Conservation (phyloP, 1,140 invertebrate genomes). For the Aphaenogaster ashmeadi region DNA sequence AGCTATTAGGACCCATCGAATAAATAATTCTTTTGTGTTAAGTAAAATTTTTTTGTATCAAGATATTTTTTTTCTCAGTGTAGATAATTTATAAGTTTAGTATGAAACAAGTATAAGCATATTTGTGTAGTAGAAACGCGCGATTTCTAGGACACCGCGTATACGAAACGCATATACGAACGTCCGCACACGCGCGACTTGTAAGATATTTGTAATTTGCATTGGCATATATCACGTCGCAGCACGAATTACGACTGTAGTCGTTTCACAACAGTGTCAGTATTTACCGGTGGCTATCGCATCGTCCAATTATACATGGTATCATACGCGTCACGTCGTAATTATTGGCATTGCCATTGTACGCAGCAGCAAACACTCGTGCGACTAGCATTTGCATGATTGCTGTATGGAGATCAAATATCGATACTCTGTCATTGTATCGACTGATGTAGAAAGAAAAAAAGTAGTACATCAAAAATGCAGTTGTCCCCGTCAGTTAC, state of each 20-base stretch:
- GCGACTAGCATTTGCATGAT: slow-evolving; percentile 39
- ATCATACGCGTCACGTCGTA: slow-evolving; percentile 60
- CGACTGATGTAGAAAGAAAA: background rate
- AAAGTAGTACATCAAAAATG: background rate
- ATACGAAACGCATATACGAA: background rate
- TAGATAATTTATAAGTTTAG: background rate
- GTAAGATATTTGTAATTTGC: slow-evolving; percentile 52
- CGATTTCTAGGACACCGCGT: background rate
- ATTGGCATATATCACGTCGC: slow-evolving; percentile 51
- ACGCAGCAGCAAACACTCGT: slow-evolving; percentile 35
- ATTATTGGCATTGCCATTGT: slow-evolving; percentile 57
- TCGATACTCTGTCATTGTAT: slow-evolving; percentile 20
- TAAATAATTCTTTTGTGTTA: no score
- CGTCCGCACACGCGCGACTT: slow-evolving; percentile 12
- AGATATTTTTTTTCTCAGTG: no score
- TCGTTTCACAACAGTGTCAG: slow-evolving; percentile 52
- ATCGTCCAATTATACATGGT: slow-evolving; percentile 57
- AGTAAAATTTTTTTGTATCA: no score
- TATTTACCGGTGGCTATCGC: slow-evolving; percentile 43
- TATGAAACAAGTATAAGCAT: background rate
- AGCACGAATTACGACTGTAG: slow-evolving; percentile 32
- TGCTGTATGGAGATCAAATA: slow-evolving; percentile 49
- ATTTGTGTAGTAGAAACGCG: background rate
- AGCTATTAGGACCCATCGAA: no score
- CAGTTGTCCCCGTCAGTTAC: background rate